Evolutionary conservation across 2,888 invertebrate species (phyloP).

Genomic region (Agonopterix arenella): DNA sequence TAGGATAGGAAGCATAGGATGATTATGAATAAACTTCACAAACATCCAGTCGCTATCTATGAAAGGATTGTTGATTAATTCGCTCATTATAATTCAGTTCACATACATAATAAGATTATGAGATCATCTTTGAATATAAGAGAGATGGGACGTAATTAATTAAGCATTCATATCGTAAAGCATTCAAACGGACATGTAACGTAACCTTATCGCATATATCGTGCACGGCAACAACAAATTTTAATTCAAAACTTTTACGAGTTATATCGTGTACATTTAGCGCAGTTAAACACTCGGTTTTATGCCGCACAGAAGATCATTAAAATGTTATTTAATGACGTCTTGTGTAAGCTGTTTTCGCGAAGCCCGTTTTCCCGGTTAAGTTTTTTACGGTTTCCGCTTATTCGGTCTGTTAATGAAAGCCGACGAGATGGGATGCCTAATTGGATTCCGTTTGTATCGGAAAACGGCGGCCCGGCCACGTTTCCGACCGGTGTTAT

Average conservation of each 20-base stretch:
- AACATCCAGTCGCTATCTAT: no score
- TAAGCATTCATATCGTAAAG: no score
- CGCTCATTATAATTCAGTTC: no score
- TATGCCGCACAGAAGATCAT: slow-evolving; percentile 34
- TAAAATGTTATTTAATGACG: slow-evolving; percentile 44
- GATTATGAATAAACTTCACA: no score
- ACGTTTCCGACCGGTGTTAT: slow-evolving; percentile 42
- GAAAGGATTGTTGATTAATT: no score
- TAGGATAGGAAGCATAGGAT: no score
- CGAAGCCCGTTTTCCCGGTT: slow-evolving; percentile 27
- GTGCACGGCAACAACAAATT: slow-evolving; percentile 1
- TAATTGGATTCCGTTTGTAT: slow-evolving; percentile 69
- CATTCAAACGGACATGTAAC: no score
- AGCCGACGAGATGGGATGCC: slow-evolving; percentile 50
- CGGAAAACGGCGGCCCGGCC: slow-evolving; percentile 41
- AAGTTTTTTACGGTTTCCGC: slow-evolving; percentile 37
- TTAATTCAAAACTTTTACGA: slow-evolving; percentile 15
- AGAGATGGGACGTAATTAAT: no score
- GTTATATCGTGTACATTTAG: slow-evolving; percentile 36
- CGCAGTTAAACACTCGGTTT: slow-evolving; percentile 41
- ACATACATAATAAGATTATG: no score
- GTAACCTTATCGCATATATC: not conserved
- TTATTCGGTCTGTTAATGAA: slow-evolving; percentile 54
- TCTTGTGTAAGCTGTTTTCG: slow-evolving; percentile 46
- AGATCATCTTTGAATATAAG: no score